Evolutionary conservation across 2,888 invertebrate species (phyloP).

Genomic region (Eupithecia subfuscata): DNA sequence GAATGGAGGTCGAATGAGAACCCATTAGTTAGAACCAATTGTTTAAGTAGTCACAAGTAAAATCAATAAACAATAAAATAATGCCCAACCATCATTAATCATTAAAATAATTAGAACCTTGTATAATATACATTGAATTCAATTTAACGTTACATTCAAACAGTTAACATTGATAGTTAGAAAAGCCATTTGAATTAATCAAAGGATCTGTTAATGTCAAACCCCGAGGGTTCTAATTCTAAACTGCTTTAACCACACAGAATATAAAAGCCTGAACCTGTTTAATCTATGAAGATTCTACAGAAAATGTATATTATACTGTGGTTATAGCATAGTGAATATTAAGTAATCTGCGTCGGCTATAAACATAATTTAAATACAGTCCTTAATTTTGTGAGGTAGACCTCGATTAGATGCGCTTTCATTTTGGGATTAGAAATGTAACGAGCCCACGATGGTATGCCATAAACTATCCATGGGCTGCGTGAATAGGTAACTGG

Average conservation of each 20-base stretch:
- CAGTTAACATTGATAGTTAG: constrained; percentile 30
- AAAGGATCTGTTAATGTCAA: constrained; percentile 40
- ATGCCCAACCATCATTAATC: constrained; percentile 29
- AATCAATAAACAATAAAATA: constrained; percentile 27
- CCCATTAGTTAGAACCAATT: constrained; percentile 28
- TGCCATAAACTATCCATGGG: constrained; percentile 59
- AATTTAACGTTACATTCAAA: constrained; percentile 31
- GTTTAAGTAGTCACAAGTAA: constrained; percentile 18
- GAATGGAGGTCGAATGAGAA: constrained; percentile 28
- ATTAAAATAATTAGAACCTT: constrained; percentile 22
- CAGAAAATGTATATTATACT: constrained; percentile 10
- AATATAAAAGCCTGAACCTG: constrained; percentile 7
- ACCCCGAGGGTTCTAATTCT: constrained; percentile 23
- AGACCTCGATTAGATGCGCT: constrained; percentile 62
- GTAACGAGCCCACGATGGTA: constrained; percentile 34
- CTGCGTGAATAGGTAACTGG: constrained; percentile 8
- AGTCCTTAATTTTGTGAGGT: constrained; percentile 41
- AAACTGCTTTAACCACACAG: background rate
- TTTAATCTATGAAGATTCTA: constrained; percentile 7
- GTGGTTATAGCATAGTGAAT: constrained; percentile 15
- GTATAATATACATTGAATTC: constrained; percentile 28
- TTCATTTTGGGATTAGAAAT: constrained; percentile 59
- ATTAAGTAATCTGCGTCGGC: constrained; percentile 27
- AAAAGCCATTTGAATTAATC: constrained; percentile 39
- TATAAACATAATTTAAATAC: constrained; percentile 41